Evolutionary conservation across 1,140 invertebrate species (phyloP), one percentile per base, ranked within the genome.

Genomic region (Bemisia tabaci): DNA sequence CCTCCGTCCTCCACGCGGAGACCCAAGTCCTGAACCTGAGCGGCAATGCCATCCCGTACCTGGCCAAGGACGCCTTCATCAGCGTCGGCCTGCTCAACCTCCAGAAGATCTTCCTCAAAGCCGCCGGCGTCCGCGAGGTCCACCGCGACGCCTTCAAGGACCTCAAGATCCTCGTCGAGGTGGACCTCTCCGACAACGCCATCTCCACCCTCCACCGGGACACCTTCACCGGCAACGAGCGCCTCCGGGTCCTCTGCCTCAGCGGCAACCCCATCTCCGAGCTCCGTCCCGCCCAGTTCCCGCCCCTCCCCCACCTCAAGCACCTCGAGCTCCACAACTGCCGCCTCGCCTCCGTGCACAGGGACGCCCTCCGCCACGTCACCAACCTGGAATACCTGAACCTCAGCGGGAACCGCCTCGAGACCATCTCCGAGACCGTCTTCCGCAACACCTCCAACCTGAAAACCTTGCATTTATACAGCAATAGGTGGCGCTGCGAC

Each of bases 401-500:
- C 73, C 73, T 91, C 12, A 84, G 86, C 71, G 79, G 82, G 65
- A 92, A 92, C 77, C 75, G 82, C 26, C 77, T 92, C 25, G 79
- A 83, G 65, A 84, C 83, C 67, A 73, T 92, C 1, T 84, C 84
- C 9, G 82, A 83, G 62, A 79, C 81, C 33, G 81, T 87, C 21
- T 85, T 91, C 71, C 77, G 83, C 71, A 83, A 83, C 62, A 80
- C 90, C 67, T 76, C 80, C 25, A 83, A 83, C 65, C 75, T 94
- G 22, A 92, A 92, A 76, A 89, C 89, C 0, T 76, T 94, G 1
- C 83, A 84, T 2, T 75, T 94, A 26, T 87, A 91, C 67, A 87
- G 88, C n/a, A 95, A 95, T 74, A 89, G 87, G 21, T 95, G 92
- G 92, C 82, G 81, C 68, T 95, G 92, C 76, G 91, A 95, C 73